Base-by-base conservation (phyloP, 2,113 vertebrate genomes). In the Tricholaema leucomelas region DNA sequence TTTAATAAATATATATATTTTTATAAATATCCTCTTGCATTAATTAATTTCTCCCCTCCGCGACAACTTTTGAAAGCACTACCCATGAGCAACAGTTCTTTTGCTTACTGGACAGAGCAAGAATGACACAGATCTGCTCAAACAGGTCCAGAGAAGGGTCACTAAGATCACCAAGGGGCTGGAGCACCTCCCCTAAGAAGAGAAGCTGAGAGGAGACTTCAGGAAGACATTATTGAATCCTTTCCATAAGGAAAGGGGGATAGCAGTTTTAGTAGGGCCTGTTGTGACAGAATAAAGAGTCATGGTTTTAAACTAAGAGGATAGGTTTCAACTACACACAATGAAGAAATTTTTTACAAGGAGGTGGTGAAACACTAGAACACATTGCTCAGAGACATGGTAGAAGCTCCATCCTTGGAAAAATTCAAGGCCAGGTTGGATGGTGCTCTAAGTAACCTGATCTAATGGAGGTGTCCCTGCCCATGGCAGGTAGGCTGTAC, bases 31-130 rank as follows among this genome's bases (percentile, higher is more conserved):
- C n/a, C n/a, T n/a, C n/a, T n/a, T n/a, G n/a, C n/a, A n/a, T n/a
- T n/a, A n/a, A n/a, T n/a, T n/a, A n/a, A n/a, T n/a, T n/a, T n/a
- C n/a, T n/a, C n/a, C n/a, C n/a, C n/a, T n/a, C n/a, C n/a, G n/a
- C n/a, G n/a, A n/a, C n/a, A n/a, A n/a, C n/a, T n/a, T 63, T 50
- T 15, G 46, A 72, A 63, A 44, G 27, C 54, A 85, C n/a, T 66
- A 65, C 16, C 2, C 10, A 38, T 0, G 2, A 30, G 36, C 10
- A 81, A 20, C 0, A 1, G 28, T 40, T 76, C 21, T 50, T 71
- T 40, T 67, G 40, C 31, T 67, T 52, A 52, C 18, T 46, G 20
- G 54, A 15, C 5, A 59, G n/a, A 12, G n/a, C 12, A n/a, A 60
- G 58, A 60, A 59, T 23, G 56, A 59, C 56, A 59, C 56, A 31